These are phyloP conservation scores for Anguilla japonica DNA, from an alignment of 2,113 vertebrate species.

Conservation along the genomic window DNA sequence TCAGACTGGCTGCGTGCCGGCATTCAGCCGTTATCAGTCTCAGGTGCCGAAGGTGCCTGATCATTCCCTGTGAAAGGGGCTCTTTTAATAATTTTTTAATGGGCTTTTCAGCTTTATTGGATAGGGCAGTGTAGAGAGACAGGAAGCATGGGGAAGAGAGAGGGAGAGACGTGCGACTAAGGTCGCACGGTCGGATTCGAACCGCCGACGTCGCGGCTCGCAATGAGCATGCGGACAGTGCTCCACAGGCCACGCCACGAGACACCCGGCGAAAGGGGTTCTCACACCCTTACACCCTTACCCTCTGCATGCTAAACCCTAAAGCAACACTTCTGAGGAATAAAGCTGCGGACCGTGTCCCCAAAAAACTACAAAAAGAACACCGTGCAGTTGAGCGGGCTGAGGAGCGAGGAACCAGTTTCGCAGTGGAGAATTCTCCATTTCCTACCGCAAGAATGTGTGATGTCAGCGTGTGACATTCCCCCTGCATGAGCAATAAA, in stretches of 20 bases:
- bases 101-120: too few species aligned
- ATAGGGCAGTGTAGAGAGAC: too few species aligned
- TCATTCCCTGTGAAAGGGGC: not conserved
- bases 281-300: too few species aligned
- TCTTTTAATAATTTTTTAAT: too few species aligned
- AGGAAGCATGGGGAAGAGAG: too few species aligned
- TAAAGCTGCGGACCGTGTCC: not conserved
- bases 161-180: too few species aligned
- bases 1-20: not conserved
- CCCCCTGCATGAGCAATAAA: not conserved
- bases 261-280: too few species aligned
- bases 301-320: not conserved
- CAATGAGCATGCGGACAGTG: too few species aligned
- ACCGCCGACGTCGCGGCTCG: too few species aligned
- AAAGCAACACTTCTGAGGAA: not conserved
- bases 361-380: not conserved
- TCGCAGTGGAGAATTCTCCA: not conserved
- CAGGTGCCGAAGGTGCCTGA: not conserved
- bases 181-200: too few species aligned
- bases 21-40: not conserved
- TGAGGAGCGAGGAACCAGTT: not conserved
- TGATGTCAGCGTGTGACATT: not conserved
- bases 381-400: not conserved
- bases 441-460: not conserved
- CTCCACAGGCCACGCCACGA: too few species aligned